Conservation (phyloP, 2,113 vertebrate genomes). For the Narcine bancroftii region DNA sequence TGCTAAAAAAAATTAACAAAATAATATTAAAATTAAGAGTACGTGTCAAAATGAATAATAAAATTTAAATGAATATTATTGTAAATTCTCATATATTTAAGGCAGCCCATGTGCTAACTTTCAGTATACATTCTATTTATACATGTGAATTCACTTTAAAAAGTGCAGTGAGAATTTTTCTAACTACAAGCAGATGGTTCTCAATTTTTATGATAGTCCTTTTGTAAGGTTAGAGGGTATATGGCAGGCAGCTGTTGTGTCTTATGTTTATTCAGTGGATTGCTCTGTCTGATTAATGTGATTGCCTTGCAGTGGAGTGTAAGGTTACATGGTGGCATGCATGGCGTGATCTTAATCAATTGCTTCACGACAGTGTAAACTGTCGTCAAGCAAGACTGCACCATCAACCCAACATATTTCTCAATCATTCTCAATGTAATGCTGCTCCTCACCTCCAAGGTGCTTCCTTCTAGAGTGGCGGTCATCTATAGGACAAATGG, state of each 20-base stretch:
- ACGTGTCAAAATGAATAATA: not conserved
- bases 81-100: not conserved
- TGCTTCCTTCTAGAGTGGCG: too few species aligned
- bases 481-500: too few species aligned
- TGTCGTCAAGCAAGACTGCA: too few species aligned
- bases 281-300: conserved; percentile 18
- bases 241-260: not conserved
- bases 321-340: not conserved
- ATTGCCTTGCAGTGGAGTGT: not conserved
- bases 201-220: conserved; percentile 23
- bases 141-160: not conserved
- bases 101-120: not conserved
- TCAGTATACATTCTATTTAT: conserved; percentile 30
- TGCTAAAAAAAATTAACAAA: not conserved
- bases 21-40: not conserved
- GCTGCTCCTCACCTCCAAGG: too few species aligned
- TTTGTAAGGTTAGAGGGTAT: not conserved
- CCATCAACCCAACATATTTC: too few species aligned
- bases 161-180: not conserved
- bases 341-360: too few species aligned
- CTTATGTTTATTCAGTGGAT: conserved; percentile 7
- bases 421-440: too few species aligned
- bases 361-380: too few species aligned
- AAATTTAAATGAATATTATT: not conserved
- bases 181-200: conserved; percentile 24